Base-by-base conservation (phyloP, 2,797 vertebrate genomes). In the Borostomias antarcticus region DNA sequence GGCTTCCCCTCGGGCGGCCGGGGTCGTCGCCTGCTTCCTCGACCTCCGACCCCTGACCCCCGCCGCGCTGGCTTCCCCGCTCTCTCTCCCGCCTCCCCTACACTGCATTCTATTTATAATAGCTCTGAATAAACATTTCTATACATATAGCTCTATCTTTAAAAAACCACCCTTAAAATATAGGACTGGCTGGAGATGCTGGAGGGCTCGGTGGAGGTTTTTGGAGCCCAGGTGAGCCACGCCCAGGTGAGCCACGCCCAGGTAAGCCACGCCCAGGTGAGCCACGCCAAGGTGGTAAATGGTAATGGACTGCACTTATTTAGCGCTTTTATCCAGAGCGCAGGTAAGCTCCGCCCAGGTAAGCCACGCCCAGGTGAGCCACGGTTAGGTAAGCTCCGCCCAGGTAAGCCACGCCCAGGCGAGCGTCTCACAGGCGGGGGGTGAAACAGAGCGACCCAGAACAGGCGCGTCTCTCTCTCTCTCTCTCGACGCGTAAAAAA, bases 61-160 rank as follows among this genome's bases (percentile, higher is more conserved):
- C 73, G 0, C 66, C 58, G 75, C 64, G 75, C 80, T 86, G 64
- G 85, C 68, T 89, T 87, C 87, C 84, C 19, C 66, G 65, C 81
- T 47, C 78, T 70, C 88, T 89, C 86, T 86, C 84, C 86, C 78
- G 52, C 69, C 72, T 87, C 86, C 37, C 69, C 89, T 74, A 89
- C 86, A 90, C 89, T 93, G 91, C 91, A 90, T 89, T 89, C 85
- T 89, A 89, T 89, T 86, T 88, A 90, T 93, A 93, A 92, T 93
- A 93, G 89, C 90, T 92, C 90, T 92, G 91, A 90, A 93, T 92
- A 93, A 92, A 92, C 90, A 91, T 92, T 91, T 92, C 90, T 92
- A 93, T 93, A 93, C 89, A 93, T 93, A 93, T 90, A 93, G 87
- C 83, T 92, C 88, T 92, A 86, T 88, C 76, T 89, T 88, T 79